These are phyloP conservation scores for Lasioglossum vierecki DNA, from an alignment of 2,888 invertebrate genomes.

Conservation along the genomic window DNA sequence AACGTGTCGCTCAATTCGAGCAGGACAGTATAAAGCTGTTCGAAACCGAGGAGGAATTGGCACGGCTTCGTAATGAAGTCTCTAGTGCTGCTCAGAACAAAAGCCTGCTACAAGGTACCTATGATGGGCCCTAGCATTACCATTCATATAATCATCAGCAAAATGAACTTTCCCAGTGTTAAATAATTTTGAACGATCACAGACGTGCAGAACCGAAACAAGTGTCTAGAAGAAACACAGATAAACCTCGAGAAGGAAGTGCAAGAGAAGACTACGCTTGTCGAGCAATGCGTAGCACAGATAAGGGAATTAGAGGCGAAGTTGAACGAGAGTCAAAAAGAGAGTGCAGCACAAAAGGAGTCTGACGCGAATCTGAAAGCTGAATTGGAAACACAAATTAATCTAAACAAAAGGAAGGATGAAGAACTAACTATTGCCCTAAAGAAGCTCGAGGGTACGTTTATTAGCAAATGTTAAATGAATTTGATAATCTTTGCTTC, in stretches of 20 bases:
- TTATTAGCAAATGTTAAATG: neutral
- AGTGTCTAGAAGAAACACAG: conserved; percentile 80
- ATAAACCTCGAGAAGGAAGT: conserved; percentile 80
- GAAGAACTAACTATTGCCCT: conserved; percentile 84
- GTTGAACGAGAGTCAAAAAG: conserved; percentile 75
- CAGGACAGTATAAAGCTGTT: conserved; percentile 86
- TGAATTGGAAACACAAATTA: conserved; percentile 80
- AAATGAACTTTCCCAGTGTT: neutral
- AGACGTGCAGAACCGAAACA: conserved; percentile 76
- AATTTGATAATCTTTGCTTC: neutral
- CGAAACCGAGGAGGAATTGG: conserved; percentile 88
- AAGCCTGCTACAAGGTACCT: conserved; percentile 68
- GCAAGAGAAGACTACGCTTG: conserved; percentile 73
- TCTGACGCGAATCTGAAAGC: conserved; percentile 77
- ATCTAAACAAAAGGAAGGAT: conserved; percentile 83
- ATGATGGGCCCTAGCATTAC: neutral
- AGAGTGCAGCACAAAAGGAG: conserved; percentile 71
- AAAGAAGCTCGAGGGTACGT: conserved; percentile 73
- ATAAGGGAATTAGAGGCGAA: conserved; percentile 74
- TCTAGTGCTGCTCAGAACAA: conserved; percentile 80
- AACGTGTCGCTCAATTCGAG: conserved; percentile 84
- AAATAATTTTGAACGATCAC: conserved; percentile 21
- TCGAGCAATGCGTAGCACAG: conserved; percentile 80
- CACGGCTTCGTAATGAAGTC: conserved; percentile 86
- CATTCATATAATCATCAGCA: neutral